Percentiles rank a stretch among this genome's conserved stretches.
Conservation (phyloP, 2,888 invertebrate genomes). For the Xestoiulus laeticollis region DNA sequence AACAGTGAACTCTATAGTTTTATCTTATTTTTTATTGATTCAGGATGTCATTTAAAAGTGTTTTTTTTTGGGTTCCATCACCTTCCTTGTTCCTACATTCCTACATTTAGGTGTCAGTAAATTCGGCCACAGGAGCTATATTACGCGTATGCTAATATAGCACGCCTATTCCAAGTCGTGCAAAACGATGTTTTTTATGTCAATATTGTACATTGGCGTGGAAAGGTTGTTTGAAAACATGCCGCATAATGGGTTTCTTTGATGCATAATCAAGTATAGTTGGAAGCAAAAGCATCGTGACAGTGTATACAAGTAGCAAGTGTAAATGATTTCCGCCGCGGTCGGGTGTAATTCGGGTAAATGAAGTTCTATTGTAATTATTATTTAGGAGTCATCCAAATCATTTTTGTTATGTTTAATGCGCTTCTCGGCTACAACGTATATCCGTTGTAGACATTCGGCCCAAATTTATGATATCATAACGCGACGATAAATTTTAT, state of each 20-base stretch:
- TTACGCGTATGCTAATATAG: too few relatives aligned
- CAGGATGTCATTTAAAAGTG: too few relatives aligned
- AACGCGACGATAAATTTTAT: not conserved
- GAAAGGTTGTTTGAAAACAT: not conserved
- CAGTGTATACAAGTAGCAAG: not conserved
- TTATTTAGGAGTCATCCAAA: constrained; percentile 20
- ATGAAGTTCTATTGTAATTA: constrained; percentile 20
- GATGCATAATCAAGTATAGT: not conserved
- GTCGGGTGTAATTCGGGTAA: constrained; percentile 12
- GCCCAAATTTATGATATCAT: constrained; percentile 19
- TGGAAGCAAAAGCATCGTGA: not conserved
- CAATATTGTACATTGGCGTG: not conserved
- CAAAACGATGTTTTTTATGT: not conserved
- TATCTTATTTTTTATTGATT: too few relatives aligned
- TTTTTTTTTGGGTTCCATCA: too few relatives aligned
- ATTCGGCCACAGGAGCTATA: too few relatives aligned
- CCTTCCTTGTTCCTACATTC: too few relatives aligned
- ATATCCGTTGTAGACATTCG: not conserved
- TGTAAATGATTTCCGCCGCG: not conserved
- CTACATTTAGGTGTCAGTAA: too few relatives aligned
- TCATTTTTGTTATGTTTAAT: constrained; percentile 16
- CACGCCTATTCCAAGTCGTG: not conserved
- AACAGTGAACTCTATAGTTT: too few relatives aligned
- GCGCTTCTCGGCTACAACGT: not conserved
- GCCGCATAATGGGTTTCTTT: not conserved